Evolutionary conservation across 2,888 invertebrate species (phyloP).

Genomic region (Epinotia bilunana): DNA sequence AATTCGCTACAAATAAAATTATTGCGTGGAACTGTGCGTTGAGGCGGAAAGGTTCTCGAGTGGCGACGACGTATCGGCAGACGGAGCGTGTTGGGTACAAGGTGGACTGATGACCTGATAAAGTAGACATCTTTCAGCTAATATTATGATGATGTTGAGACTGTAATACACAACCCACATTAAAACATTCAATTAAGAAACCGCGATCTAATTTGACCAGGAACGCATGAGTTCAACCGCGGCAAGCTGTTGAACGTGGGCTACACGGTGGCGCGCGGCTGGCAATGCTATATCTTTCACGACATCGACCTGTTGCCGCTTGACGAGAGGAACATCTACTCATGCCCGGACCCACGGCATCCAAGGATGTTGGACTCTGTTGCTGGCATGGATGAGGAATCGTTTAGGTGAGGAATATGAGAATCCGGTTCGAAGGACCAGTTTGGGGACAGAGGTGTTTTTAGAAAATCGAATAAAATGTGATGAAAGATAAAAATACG

Average conservation of each 20-base stretch:
- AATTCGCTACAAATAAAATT: no score
- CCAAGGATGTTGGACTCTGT: conserved; percentile 97
- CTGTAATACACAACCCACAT: neutral
- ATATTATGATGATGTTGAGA: no score
- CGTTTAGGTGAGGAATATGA: neutral
- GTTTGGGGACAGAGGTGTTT: neutral
- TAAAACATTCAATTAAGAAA: neutral
- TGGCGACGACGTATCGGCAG: no score
- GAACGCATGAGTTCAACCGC: conserved; percentile 91
- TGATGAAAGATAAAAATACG: no score
- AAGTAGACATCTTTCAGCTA: no score
- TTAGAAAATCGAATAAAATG: neutral
- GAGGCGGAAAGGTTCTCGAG: no score
- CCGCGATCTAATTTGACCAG: conserved; percentile 60
- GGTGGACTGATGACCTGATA: no score
- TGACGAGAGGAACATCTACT: conserved; percentile 96
- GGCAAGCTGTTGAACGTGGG: conserved; percentile 99
- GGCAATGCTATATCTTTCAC: conserved; percentile 98
- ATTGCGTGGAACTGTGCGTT: no score
- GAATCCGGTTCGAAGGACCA: neutral
- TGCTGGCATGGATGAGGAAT: conserved; percentile 85
- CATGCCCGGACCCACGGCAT: conserved; percentile 91
- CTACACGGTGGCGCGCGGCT: conserved; percentile 89
- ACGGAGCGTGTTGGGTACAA: no score
- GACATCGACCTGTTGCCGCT: conserved; percentile 97